Conservation (phyloP, 2,113 vertebrate genomes). For the Psephotus haematonotus region DNA sequence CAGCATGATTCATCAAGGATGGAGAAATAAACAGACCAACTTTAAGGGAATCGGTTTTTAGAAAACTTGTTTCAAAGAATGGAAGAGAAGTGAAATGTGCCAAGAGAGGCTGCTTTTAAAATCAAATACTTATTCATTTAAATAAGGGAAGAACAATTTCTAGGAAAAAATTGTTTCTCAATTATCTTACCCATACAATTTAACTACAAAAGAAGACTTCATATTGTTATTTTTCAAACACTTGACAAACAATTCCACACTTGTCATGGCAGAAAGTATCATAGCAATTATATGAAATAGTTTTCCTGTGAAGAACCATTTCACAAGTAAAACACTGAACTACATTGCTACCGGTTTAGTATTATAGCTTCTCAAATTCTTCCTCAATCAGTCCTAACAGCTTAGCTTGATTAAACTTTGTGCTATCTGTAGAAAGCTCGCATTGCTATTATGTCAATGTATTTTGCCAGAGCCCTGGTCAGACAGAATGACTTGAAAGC, state of each 20-base stretch:
- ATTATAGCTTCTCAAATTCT: neutral
- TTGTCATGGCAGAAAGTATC: neutral
- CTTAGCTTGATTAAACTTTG: neutral
- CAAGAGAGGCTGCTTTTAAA: neutral
- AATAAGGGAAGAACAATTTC: neutral
- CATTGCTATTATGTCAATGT: neutral
- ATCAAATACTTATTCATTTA: neutral
- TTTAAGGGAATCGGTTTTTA: neutral
- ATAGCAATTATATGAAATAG: neutral
- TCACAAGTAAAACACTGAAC: neutral
- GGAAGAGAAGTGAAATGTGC: neutral
- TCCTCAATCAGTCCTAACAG: neutral
- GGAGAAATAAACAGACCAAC: neutral
- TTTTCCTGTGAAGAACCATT: neutral
- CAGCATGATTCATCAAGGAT: neutral
- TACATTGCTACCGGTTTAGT: neutral
- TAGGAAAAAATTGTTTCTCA: neutral
- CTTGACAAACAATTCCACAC: neutral
- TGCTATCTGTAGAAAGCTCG: neutral
- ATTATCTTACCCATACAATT: neutral
- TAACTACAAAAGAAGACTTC: neutral
- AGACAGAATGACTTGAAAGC: neutral
- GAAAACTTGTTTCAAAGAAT: neutral
- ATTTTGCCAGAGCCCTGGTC: neutral
- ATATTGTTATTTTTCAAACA: neutral